These are phyloP conservation scores for Charina bottae DNA, from an alignment of 2,113 vertebrate species.

Conservation along the genomic window DNA sequence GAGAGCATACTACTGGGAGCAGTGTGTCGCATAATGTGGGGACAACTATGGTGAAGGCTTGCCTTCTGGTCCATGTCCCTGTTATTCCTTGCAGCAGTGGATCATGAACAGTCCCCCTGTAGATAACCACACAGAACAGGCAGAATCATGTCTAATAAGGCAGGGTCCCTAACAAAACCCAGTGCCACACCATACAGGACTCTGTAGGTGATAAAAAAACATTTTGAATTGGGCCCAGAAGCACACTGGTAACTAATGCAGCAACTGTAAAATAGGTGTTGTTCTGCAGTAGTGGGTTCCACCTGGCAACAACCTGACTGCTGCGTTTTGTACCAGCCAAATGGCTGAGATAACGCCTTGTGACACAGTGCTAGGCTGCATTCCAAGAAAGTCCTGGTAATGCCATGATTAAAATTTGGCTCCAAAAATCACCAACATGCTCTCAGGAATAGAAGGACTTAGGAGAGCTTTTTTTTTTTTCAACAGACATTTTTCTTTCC, in stretches of 20 bases:
- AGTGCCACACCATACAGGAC: background rate
- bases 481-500: background rate
- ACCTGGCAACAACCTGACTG: background rate
- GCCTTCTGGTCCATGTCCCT: background rate
- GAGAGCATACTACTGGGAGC: background rate
- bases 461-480: background rate
- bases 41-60: background rate
- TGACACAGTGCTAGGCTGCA: background rate
- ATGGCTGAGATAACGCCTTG: background rate
- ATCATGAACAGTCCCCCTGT: background rate
- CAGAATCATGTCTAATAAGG: background rate
- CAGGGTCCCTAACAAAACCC: background rate
- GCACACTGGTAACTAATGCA: background rate
- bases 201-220: background rate
- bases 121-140: background rate
- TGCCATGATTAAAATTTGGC: background rate
- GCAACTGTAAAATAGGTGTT: background rate
- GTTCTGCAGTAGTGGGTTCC: background rate
- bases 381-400: background rate
- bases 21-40: background rate
- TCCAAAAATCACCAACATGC: background rate
- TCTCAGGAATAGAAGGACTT: background rate
- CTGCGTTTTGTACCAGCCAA: background rate
- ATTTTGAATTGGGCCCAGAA: background rate
- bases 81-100: background rate